Percentiles rank a stretch among this genome's conserved stretches.
Evolutionary conservation across 1,140 invertebrate species (phyloP).

Genomic region (Drosophila tani): DNA sequence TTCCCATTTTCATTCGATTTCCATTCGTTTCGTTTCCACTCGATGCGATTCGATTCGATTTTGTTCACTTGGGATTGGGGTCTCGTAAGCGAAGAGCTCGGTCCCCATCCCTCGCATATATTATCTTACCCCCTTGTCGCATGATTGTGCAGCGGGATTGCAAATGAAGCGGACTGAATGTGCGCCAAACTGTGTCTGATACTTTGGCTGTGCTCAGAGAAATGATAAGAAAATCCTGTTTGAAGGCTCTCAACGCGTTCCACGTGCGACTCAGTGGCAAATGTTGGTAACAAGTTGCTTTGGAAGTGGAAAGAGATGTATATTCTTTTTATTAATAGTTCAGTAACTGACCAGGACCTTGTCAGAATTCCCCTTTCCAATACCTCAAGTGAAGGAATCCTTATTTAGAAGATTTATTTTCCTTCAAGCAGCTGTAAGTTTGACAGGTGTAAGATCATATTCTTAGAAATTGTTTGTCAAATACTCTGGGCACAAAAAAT

Average conservation of each 20-base stretch:
- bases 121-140: constrained; percentile 17
- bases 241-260: constrained; percentile 2
- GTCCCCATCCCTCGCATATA: not conserved
- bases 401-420: not conserved
- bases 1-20: constrained; percentile 61
- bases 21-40: constrained; percentile 48
- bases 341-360: not conserved
- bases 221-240: constrained; percentile 10
- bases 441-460: not conserved
- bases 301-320: not conserved
- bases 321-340: not conserved
- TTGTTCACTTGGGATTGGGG: constrained; percentile 45
- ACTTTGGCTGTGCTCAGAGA: constrained; percentile 5
- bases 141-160: constrained; percentile 59
- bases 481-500: not conserved
- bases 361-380: not conserved
- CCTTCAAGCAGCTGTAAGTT: not conserved
- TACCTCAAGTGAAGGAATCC: not conserved
- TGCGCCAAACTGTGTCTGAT: constrained; percentile 33
- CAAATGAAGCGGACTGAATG: constrained; percentile 29
- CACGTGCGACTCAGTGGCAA: not conserved
- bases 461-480: not conserved
- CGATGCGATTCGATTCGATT: constrained; percentile 49
- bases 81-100: constrained; percentile 23
- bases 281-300: not conserved